These are phyloP conservation scores for Ostrea edulis DNA, from an alignment of 1,140 invertebrate genomes.

Conservation along the genomic window DNA sequence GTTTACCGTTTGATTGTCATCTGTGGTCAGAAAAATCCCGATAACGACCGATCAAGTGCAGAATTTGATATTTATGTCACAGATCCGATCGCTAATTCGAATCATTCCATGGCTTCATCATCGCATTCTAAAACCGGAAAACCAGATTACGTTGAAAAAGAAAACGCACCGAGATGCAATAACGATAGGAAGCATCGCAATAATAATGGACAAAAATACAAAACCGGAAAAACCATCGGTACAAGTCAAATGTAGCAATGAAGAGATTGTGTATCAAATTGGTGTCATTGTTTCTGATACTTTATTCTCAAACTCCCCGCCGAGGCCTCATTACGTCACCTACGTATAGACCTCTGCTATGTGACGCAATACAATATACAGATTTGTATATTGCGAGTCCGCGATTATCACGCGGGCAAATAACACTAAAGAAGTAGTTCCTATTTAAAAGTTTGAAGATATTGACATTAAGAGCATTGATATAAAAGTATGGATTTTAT, in stretches of 20 bases:
- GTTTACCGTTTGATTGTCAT: conserved; percentile 66
- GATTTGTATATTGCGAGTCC: too few species aligned
- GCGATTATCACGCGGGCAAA: too few species aligned
- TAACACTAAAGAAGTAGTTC: too few species aligned
- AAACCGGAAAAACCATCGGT: background rate
- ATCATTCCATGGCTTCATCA: background rate
- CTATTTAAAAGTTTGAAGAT: too few species aligned
- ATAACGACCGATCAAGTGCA: conserved; percentile 19
- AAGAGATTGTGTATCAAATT: too few species aligned
- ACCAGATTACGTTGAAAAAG: background rate
- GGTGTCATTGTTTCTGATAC: too few species aligned
- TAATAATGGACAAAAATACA: conserved; percentile 2
- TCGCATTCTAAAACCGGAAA: background rate
- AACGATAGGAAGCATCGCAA: background rate
- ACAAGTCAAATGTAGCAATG: background rate
- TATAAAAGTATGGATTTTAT: too few species aligned
- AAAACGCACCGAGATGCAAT: background rate
- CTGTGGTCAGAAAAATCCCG: conserved; percentile 46
- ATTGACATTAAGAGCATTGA: too few species aligned
- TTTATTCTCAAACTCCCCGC: too few species aligned
- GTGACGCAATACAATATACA: too few species aligned
- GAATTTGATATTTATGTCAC: background rate
- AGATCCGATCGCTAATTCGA: background rate
- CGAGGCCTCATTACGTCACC: too few species aligned
- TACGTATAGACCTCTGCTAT: too few species aligned